These are phyloP conservation scores for Poecilia gillii DNA, from an alignment of 2,797 vertebrate genomes.

Conservation along the genomic window DNA sequence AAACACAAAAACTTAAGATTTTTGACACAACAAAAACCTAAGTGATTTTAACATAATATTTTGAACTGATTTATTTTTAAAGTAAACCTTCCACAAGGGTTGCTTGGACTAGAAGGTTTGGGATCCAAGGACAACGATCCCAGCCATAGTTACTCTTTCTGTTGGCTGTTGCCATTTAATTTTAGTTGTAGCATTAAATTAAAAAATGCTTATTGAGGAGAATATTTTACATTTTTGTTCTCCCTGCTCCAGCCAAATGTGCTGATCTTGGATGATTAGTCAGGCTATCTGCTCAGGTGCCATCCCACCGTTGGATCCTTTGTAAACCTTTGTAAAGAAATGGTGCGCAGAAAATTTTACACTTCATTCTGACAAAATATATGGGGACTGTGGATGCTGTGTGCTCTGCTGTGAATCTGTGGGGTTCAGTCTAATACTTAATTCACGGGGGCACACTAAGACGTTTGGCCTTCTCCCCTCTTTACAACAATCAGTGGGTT, in stretches of 20 bases:
- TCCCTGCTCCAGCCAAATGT: background rate
- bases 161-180: background rate
- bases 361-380: background rate
- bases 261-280: background rate
- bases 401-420: background rate
- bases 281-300: background rate
- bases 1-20: background rate
- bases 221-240: background rate
- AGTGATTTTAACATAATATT: background rate
- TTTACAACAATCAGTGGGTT: background rate
- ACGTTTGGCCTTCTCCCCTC: background rate
- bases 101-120: background rate
- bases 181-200: background rate
- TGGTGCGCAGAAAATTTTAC: background rate
- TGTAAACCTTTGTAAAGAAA: background rate
- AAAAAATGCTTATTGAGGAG: background rate
- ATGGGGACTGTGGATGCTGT: background rate
- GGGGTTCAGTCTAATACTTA: background rate
- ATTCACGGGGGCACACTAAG: background rate
- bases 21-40: background rate
- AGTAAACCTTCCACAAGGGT: background rate
- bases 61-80: background rate
- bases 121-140: background rate
- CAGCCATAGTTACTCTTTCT: background rate
- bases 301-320: background rate